A percentile compares a stretch with the other conserved stretches of the same genome.
Evolutionary conservation across 2,797 vertebrate species (phyloP).

Genomic region (Esox lucius): DNA sequence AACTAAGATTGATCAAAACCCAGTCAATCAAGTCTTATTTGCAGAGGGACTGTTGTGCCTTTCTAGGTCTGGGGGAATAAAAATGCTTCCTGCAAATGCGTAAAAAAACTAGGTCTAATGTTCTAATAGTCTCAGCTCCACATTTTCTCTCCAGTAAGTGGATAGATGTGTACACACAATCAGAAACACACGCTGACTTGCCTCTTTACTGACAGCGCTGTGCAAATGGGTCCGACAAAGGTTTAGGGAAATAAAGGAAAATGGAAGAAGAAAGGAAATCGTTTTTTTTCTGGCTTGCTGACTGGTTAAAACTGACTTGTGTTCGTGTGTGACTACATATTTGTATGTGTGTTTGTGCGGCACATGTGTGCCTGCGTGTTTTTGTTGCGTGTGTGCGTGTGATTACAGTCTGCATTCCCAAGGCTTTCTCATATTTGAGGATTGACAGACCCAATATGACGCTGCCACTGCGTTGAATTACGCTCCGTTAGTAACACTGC

Average conservation of each 20-base stretch:
- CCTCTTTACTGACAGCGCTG: conserved; percentile 36
- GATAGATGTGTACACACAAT: conserved; percentile 18
- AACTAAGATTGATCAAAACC: background rate
- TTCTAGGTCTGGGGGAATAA: background rate
- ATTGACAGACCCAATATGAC: conserved; percentile 55
- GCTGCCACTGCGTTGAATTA: conserved; percentile 34
- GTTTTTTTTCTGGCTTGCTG: conserved; percentile 52
- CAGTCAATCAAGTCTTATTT: background rate
- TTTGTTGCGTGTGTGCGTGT: conserved; percentile 28
- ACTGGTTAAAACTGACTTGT: conserved; percentile 54
- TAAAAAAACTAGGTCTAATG: conserved; percentile 12
- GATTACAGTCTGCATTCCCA: conserved; percentile 47
- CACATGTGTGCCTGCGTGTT: conserved; percentile 19
- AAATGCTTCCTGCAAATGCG: background rate
- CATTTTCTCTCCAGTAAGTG: conserved; percentile 24
- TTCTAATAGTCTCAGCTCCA: conserved; percentile 26
- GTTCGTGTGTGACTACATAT: background rate
- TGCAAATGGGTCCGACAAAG: conserved; percentile 33
- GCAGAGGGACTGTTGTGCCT: background rate
- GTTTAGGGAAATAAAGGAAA: conserved; percentile 19
- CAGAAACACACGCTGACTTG: conserved; percentile 13
- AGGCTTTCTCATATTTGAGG: conserved; percentile 52
- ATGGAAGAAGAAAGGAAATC: conserved; percentile 19
- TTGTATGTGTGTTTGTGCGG: conserved; percentile 6
- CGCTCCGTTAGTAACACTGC: conserved; percentile 63